phyloP scores from a whole-genome alignment of 92 coral and sea anemone species.

The Nematostella vectensis region DNA sequence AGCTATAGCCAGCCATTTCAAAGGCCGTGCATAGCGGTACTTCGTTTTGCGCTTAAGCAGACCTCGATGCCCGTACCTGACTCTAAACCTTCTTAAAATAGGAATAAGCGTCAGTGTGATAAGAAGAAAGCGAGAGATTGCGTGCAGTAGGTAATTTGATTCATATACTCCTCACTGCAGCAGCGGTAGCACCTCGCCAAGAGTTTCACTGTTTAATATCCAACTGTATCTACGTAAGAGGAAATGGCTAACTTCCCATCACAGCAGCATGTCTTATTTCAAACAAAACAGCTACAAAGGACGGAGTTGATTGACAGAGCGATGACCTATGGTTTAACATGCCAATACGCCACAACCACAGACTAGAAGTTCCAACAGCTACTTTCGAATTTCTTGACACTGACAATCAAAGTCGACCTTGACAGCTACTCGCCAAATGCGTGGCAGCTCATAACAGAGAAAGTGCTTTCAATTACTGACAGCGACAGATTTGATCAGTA shows the following conservation, averaged over 20 bases:
- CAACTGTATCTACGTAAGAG: slow-evolving; percentile 28
- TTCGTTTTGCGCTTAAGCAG: no score
- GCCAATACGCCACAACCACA: slow-evolving; percentile 19
- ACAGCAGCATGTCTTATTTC: slow-evolving; percentile 22
- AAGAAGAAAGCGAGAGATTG: no score
- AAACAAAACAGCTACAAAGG: slow-evolving; percentile 18
- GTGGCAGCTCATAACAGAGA: slow-evolving; percentile 1
- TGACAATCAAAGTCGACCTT: not conserved
- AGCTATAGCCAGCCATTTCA: no score
- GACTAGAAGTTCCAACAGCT: no score
- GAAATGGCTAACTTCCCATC: slow-evolving; percentile 36
- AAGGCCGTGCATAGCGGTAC: no score
- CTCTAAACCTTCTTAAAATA: no score
- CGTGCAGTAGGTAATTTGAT: slow-evolving; percentile 32
- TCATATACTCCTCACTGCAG: no score
- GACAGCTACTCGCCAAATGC: slow-evolving; percentile 3
- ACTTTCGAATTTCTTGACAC: no score
- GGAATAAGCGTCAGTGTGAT: no score
- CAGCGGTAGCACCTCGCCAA: no score
- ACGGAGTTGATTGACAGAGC: slow-evolving; percentile 17
- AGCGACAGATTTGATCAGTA: slow-evolving; percentile 2
- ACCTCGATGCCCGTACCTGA: no score
- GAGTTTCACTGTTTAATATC: slow-evolving; percentile 33
- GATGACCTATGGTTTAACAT: slow-evolving; percentile 30
- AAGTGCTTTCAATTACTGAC: slow-evolving; percentile 7